Base-by-base conservation (phyloP, 2,888 invertebrate genomes). In the Tenodera sinensis region DNA sequence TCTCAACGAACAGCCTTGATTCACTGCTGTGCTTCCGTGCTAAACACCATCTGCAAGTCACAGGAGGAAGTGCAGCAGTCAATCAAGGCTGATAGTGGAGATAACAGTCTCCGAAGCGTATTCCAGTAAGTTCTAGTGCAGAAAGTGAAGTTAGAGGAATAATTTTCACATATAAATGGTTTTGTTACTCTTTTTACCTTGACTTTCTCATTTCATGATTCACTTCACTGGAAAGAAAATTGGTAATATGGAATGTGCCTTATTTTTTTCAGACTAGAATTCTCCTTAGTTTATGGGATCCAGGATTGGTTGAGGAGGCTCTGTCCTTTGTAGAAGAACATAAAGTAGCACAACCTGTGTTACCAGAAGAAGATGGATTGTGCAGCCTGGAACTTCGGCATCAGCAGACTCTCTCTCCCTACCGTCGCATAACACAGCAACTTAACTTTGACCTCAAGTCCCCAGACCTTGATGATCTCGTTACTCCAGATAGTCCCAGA, bases 271-370 rank as follows among this genome's bases (percentile, higher is more conserved):
- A 94, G 94, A 96, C 97, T 0, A 95, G 96, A 90, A 96, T 97
- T 88, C 94, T 98, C 89, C 94, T 98, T 3, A 96, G 96, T 87
- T 95, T 98, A 3, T 98, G 98, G 97, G 97, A 98, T 92, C 97
- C 97, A 0, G 96, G 96, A 14, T 94, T 97, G 82, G 96, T 98
- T 0, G 98, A 98, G 92, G 97, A 98, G 92, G 97, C 98, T 0
- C 94, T 98, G 84, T 96, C 96, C 15, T 97, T 96, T 92, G 95
- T 98, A 85, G 97, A 98, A 91, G 96, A 97, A 93, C 96, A 97
- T 92, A 96, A 96, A 93, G 93, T 95, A n/a, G 83, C 89, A 14
- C 88, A 54, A 92, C 93, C 0, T 92, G 93, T 90, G 90, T 93
- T 34, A 92, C 92, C 71, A 92, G 93, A 34, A 91, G 14, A 92